These are phyloP conservation scores for Phalacrocorax carbo DNA, from an alignment of 2,113 vertebrate genomes.

Conservation along the genomic window DNA sequence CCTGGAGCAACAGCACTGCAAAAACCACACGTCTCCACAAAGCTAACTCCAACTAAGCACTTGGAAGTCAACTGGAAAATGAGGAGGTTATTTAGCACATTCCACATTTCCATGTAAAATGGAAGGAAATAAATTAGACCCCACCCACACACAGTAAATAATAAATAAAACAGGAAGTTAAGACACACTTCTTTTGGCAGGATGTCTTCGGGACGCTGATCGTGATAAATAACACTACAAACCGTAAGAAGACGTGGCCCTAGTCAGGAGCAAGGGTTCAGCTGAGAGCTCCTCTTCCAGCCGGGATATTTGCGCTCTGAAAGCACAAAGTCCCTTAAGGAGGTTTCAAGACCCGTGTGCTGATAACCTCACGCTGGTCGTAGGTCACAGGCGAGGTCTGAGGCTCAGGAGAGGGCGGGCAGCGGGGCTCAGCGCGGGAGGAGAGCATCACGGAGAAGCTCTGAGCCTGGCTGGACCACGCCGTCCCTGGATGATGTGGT, in stretches of 20 bases:
- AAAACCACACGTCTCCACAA: slow-evolving; percentile 2
- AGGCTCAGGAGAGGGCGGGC: not conserved
- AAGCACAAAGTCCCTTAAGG: not conserved
- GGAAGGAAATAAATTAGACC: not conserved
- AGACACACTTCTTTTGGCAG: not conserved
- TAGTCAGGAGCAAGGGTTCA: not conserved
- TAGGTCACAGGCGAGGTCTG: rapidly evolving
- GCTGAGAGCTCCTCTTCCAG: not conserved
- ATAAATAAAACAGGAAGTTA: slow-evolving; percentile 30
- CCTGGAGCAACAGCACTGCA: not conserved
- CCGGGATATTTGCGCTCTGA: not conserved
- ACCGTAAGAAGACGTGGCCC: not conserved
- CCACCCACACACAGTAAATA: rapidly evolving
- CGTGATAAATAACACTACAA: not conserved
- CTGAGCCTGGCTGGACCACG: not conserved
- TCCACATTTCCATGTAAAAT: not conserved
- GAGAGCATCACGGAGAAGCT: rapidly evolving
- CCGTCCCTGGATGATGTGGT: rapidly evolving
- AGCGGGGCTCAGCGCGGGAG: not conserved
- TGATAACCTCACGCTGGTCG: not conserved
- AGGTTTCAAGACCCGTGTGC: rapidly evolving
- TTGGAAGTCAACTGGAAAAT: not conserved
- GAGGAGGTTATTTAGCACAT: not conserved
- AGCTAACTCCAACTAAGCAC: not conserved
- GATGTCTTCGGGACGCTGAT: not conserved